A percentile compares a stretch with the other conserved stretches of the same genome.
Evolutionary conservation across 2,888 invertebrate genomes (phyloP).

Genomic region (Drosophila cyrtoloma): DNA sequence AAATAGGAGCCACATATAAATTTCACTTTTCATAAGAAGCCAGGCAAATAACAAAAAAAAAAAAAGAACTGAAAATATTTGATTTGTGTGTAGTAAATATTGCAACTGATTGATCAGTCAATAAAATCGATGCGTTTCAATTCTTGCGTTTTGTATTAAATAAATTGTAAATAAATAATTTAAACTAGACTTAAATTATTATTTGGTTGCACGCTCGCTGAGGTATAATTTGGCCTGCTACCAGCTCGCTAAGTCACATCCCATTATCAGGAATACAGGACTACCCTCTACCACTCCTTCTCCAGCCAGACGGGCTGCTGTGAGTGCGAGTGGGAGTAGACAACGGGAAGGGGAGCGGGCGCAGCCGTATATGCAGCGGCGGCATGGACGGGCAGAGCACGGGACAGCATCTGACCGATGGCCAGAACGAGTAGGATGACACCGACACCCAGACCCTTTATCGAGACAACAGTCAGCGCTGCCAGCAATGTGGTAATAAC

Average conservation of each 20-base stretch:
- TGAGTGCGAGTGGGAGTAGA: slow-evolving; percentile 84
- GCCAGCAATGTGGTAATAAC: slow-evolving; percentile 90
- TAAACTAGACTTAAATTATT: slow-evolving; percentile 81
- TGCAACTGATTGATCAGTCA: background rate
- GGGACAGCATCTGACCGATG: slow-evolving; percentile 86
- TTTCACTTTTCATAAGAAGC: slow-evolving; percentile 64
- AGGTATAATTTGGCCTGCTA: slow-evolving; percentile 67
- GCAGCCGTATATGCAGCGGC: slow-evolving; percentile 86
- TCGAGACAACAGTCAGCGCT: slow-evolving; percentile 90
- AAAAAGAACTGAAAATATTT: background rate
- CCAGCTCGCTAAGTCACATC: slow-evolving; percentile 69
- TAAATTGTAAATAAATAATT: slow-evolving; percentile 77
- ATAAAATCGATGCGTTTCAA: slow-evolving; percentile 43
- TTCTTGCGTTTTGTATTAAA: slow-evolving; percentile 55
- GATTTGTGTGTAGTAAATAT: background rate
- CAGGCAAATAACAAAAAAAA: background rate
- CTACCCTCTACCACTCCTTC: slow-evolving; percentile 82
- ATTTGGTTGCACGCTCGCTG: slow-evolving; percentile 81
- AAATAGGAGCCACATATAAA: slow-evolving; percentile 41
- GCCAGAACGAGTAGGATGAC: slow-evolving; percentile 87
- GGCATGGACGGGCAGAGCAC: slow-evolving; percentile 84
- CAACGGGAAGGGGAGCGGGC: slow-evolving; percentile 85
- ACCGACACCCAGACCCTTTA: slow-evolving; percentile 91
- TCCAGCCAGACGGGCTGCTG: slow-evolving; percentile 85
- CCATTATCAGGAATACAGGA: slow-evolving; percentile 71